These are phyloP conservation scores for Odontamblyopus rebecca DNA, from an alignment of 2,797 vertebrate species.

Conservation along the genomic window DNA sequence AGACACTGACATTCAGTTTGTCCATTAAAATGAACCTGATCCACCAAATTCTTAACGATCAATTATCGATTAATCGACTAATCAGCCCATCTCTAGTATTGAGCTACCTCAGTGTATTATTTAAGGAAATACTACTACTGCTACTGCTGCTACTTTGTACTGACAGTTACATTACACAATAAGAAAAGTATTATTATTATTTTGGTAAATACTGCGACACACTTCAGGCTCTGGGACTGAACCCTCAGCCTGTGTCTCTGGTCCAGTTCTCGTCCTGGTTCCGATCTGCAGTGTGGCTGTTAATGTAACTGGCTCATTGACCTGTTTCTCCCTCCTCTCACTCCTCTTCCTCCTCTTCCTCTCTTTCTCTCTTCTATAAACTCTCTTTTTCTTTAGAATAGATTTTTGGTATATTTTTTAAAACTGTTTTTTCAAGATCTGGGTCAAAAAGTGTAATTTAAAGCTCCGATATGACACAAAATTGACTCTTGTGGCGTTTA, in stretches of 20 bases:
- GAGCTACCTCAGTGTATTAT: no score
- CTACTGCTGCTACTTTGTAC: no score
- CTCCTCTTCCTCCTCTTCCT: background rate
- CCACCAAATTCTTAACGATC: no score
- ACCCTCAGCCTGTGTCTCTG: background rate
- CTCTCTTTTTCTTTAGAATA: constrained; percentile 3
- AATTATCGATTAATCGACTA: no score
- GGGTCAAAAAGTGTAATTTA: background rate
- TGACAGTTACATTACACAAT: background rate
- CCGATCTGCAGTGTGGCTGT: constrained; percentile 20
- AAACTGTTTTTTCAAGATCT: background rate
- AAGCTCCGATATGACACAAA: no score
- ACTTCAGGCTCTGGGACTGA: background rate
- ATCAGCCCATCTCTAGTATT: no score
- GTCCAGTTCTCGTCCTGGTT: constrained; percentile 4
- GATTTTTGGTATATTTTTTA: constrained; percentile 13
- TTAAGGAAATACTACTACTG: no score
- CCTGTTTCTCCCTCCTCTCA: background rate
- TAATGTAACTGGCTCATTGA: constrained; percentile 40
- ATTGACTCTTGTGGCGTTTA: no score
- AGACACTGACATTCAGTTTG: no score
- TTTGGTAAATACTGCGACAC: no score
- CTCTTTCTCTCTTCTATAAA: constrained; percentile 12
- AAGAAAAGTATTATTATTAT: no score
- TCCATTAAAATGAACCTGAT: no score